Conservation (phyloP, 2,888 invertebrate genomes). For the Apoda limacodes region DNA sequence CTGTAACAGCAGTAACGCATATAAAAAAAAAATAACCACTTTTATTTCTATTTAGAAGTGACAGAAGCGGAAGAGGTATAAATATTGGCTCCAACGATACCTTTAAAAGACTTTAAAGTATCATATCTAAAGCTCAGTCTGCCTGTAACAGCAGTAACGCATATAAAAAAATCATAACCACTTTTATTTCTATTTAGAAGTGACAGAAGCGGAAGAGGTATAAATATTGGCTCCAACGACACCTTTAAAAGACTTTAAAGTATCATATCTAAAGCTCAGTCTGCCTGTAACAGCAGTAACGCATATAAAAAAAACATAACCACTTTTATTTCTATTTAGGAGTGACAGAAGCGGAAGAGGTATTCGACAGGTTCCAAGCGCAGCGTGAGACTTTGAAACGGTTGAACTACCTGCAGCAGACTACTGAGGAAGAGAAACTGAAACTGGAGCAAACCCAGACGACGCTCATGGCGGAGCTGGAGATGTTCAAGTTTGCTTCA, state of each 20-base stretch:
- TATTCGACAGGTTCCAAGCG: slow-evolving; percentile 77
- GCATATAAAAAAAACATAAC: neutral
- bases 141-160: neutral
- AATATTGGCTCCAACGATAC: no score
- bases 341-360: slow-evolving; percentile 79
- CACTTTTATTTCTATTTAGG: slow-evolving; percentile 53
- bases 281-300: neutral
- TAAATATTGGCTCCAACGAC: no score
- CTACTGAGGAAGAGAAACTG: slow-evolving; percentile 80
- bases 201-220: slow-evolving; percentile 80
- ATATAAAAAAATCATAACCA: neutral
- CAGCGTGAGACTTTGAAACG: slow-evolving; percentile 81
- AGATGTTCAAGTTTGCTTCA: slow-evolving; percentile 82
- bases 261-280: no score
- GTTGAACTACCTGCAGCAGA: slow-evolving; percentile 75
- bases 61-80: no score
- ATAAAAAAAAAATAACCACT: no score
- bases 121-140: neutral
- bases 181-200: slow-evolving; percentile 64
- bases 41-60: no score
- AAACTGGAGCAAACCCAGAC: slow-evolving; percentile 76
- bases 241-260: no score
- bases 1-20: no score
- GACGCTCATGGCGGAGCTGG: slow-evolving; percentile 74
- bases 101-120: no score